Base-by-base conservation (phyloP, 2,797 vertebrate genomes). In the Atherinosoma microstoma region DNA sequence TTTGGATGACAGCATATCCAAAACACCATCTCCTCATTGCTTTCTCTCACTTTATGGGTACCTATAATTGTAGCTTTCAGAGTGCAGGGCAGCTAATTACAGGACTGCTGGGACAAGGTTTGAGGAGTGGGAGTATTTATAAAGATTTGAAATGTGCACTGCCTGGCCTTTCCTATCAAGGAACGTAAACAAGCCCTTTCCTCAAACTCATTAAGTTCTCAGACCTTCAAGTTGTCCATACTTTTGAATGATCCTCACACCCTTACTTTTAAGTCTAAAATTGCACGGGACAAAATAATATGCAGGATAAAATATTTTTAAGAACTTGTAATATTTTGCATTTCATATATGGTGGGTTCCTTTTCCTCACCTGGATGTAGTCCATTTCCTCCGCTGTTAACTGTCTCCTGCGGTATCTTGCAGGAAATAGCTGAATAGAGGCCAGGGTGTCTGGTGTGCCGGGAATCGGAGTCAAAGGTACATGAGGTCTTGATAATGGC, bases 321-420 rank as follows among this genome's bases (percentile, higher is more conserved):
- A 4, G 22, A 24, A 29, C 29, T 10, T 54, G 6, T 54, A 24
- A 24, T 15, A 24, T 7, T 20, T 32, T 12, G 1, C 18, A 24
- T 49, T 30, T 15, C 24, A 4, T 27, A 3, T n/a, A 2, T 29
- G 22, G 12, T 35, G 2, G 13, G 12, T 30, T 62, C 8, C 11
- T 1, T 1, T 20, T 35, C 20, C 87, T 87, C 67, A 95, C 94
- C 94, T 95, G 93, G 80, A 95, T 95, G 67, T 85, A 95, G 6
- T 94, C 93, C 88, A 95, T 95, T 78, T 95, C 95, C 0, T 95
- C 92, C 0, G 29, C 45, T 0, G 88, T 22, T 57, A 95, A 0
- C 9, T 57, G 76, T 89, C 90, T 94, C 76, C 95, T 92, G 69
- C 94, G 92, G 74, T 95, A 95, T 64, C 92, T 91, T 11, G 92